These are phyloP conservation scores for Lepus oiostolus DNA, from an alignment of 2,797 vertebrate species.

Conservation along the genomic window DNA sequence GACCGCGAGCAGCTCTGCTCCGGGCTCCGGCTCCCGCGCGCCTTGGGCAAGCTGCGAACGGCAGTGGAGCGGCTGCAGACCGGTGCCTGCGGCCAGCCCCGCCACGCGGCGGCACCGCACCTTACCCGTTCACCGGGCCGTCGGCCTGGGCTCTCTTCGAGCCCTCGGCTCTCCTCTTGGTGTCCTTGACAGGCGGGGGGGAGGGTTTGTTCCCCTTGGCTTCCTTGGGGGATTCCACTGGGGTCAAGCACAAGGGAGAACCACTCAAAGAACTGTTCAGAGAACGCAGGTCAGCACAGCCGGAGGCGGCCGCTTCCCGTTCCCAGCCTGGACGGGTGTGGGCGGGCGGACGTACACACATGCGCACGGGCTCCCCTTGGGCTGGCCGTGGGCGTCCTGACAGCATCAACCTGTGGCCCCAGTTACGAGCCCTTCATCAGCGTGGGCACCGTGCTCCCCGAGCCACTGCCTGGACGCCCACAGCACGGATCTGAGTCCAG, in stretches of 20 bases:
- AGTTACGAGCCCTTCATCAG: too few species aligned
- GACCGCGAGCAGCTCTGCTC: conserved; percentile 90
- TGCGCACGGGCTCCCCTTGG: too few species aligned
- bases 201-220: conserved; percentile 88
- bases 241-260: not conserved
- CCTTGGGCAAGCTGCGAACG: conserved; percentile 87
- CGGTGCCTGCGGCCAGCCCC: not conserved
- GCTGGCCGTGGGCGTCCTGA: too few species aligned
- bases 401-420: too few species aligned
- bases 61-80: not conserved
- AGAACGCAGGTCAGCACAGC: not conserved
- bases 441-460: too few species aligned
- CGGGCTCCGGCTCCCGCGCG: conserved; percentile 87
- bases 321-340: too few species aligned
- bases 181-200: conserved; percentile 88
- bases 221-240: conserved; percentile 90
- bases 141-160: conserved; percentile 84
- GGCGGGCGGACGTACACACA: not conserved
- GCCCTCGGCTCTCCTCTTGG: conserved; percentile 89
- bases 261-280: not conserved
- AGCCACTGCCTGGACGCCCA: too few species aligned
- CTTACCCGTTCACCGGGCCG: conserved; percentile 91
- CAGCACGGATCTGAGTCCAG: too few species aligned
- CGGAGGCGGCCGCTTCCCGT: too few species aligned
- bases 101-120: rapidly evolving